phyloP scores from a whole-genome alignment of 2,113 vertebrate species.

The Serilophus lunatus region DNA sequence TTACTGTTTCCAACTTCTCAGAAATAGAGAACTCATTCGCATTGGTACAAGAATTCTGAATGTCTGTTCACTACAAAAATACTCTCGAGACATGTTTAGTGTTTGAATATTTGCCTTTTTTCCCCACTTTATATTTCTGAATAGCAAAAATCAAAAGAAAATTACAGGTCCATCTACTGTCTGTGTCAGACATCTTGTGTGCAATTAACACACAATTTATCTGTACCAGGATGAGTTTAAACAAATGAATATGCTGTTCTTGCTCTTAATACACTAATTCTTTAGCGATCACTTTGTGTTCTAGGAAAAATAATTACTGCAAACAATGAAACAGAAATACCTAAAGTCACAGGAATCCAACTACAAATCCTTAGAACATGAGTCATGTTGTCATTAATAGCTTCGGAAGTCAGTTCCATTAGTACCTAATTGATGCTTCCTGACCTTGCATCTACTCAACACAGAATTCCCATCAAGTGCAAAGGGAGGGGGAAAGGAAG shows the following conservation, averaged over 20 bases:
- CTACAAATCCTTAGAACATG: slow-evolving; percentile 33
- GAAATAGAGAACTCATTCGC: not conserved
- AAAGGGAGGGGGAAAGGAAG: not conserved
- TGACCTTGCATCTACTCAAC: not conserved
- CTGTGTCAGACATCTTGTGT: not conserved
- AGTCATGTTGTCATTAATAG: slow-evolving; percentile 59
- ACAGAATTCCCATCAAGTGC: not conserved
- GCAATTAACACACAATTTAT: not conserved
- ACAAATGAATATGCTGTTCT: rapidly evolving
- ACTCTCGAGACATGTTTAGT: not conserved
- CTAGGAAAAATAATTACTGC: slow-evolving; percentile 12
- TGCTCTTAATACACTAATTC: not conserved
- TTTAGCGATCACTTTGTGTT: not conserved
- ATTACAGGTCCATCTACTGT: not conserved
- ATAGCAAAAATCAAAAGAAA: not conserved
- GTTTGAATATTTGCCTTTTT: not conserved
- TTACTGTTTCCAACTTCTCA: not conserved
- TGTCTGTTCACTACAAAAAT: not conserved
- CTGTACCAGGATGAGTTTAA: not conserved
- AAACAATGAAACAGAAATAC: slow-evolving; percentile 30
- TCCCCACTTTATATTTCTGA: not conserved
- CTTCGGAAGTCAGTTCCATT: slow-evolving; percentile 20
- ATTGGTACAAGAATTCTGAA: not conserved
- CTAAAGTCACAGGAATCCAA: slow-evolving; percentile 41
- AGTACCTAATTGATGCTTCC: not conserved